Base-by-base conservation (phyloP, 1,140 invertebrate species). In the Papilio xuthus region DNA sequence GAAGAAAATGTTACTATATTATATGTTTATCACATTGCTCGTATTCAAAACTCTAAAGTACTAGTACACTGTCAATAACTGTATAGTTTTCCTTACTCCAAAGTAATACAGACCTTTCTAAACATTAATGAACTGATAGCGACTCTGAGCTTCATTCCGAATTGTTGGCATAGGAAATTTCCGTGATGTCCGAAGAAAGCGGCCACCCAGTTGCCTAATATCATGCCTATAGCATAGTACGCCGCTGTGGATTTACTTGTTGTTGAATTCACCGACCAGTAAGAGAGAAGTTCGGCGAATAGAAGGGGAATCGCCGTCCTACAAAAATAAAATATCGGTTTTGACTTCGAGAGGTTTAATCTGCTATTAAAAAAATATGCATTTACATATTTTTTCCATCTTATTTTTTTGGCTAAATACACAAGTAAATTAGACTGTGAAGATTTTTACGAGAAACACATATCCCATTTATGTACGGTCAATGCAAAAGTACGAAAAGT, bases 61-160 rank as follows among this genome's bases (percentile, higher is more conserved):
- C 44, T 47, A 0, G 18, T n/a, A n/a, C 50, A n/a, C 8, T 53
- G 60, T 28, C 26, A 67, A 28, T 32, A 1, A 67, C 26, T 28
- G 12, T 10, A 1, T 67, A 67, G 12, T 28, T 32, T 15, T 15
- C 12, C 23, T 32, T 67, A 67, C 12, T 15, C 0, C 60, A 63
- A 67, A 32, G 9, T 18, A 44, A 44, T 42, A 80, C 80, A 80
- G 89, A 96, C 96, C 94, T 96, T 96, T 92, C 95, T 94, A 78
- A 96, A 96, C 83, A 96, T 92, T 0, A 96, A 85, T 0, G 95
- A 94, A 75, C 95, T 95, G 41, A 95, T 95, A 3, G 96, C 95
- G 15, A 96, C 84, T 77, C 95, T 89, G 3, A 96, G 82, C 81
- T 94, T 94, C 95, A 96, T 96, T 20, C 96, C 96, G 13, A 95